Conservation (phyloP, 30 jellyfish, hydroid and myxozoan species). For the Turritopsis dohrnii region DNA sequence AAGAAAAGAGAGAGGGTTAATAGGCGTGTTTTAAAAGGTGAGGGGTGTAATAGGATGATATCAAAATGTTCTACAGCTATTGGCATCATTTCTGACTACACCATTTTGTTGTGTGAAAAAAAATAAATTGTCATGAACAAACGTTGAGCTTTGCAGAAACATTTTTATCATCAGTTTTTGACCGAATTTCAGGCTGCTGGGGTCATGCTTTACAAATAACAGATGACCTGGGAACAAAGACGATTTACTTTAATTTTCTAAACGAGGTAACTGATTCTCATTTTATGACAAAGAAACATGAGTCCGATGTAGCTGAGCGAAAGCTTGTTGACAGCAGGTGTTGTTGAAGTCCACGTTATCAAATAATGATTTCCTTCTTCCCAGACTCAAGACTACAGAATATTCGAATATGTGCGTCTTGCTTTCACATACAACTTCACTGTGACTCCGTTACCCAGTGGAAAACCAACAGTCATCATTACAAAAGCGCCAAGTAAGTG, state of each 20-base stretch:
- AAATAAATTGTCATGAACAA: too few relatives aligned
- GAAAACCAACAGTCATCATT: neutral
- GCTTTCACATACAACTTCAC: neutral
- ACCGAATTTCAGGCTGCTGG: slow-evolving; percentile 6
- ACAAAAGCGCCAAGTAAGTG: slow-evolving; percentile 10
- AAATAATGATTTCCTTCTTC: neutral
- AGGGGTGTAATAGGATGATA: too few relatives aligned
- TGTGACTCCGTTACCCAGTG: slow-evolving; percentile 11
- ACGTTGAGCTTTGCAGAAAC: too few relatives aligned
- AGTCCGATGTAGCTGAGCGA: too few relatives aligned
- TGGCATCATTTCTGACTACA: too few relatives aligned
- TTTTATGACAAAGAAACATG: neutral
- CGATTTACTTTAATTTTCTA: neutral
- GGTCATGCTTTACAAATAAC: neutral
- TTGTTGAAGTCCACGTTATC: neutral
- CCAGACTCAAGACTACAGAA: neutral
- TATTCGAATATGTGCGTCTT: neutral
- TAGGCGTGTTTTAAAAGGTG: too few relatives aligned
- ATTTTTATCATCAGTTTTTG: too few relatives aligned
- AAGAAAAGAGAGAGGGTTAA: too few relatives aligned
- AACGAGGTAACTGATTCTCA: neutral
- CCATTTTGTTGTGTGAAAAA: too few relatives aligned
- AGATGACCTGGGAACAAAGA: neutral
- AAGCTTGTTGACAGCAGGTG: neutral
- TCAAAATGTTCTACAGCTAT: too few relatives aligned